Conservation (phyloP, 2,888 invertebrate species). For the Leucoma salicis region DNA sequence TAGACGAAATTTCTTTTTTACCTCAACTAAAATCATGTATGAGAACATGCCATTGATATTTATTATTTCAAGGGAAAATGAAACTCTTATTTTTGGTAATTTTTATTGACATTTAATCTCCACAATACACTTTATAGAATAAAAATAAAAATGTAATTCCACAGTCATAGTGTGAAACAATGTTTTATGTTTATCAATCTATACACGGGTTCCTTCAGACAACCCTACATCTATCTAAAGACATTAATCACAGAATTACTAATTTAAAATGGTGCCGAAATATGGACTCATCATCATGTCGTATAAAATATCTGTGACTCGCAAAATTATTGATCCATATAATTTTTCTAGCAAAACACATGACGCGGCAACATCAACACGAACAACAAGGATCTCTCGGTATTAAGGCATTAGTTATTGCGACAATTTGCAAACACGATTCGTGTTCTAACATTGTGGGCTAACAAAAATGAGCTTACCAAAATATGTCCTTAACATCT, state of each 20-base stretch:
- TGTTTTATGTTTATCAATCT: constrained; percentile 40
- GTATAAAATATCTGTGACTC: constrained; percentile 27
- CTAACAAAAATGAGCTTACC: neutral
- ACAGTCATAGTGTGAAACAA: constrained; percentile 35
- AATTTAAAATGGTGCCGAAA: too few species aligned
- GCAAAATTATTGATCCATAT: constrained; percentile 11
- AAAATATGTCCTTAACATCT: constrained; percentile 19
- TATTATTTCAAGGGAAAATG: constrained; percentile 9
- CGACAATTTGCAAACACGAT: too few species aligned
- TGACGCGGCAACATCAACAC: constrained; percentile 2
- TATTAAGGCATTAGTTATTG: constrained; percentile 21
- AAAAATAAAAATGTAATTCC: constrained; percentile 52
- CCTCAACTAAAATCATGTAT: too few species aligned
- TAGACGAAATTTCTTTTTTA: too few species aligned
- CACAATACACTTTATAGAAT: constrained; percentile 60
- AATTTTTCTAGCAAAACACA: constrained; percentile 5
- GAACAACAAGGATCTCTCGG: constrained; percentile 5
- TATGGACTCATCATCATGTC: neutral
- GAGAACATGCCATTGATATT: too few species aligned
- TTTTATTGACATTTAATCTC: constrained; percentile 70
- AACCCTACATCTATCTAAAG: constrained; percentile 19
- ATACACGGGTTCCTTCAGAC: constrained; percentile 26
- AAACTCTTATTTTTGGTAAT: constrained; percentile 35
- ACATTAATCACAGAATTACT: too few species aligned
- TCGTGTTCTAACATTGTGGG: too few species aligned